These are phyloP conservation scores for Cairina moschata DNA, from an alignment of 2,113 vertebrate species.

Conservation along the genomic window DNA sequence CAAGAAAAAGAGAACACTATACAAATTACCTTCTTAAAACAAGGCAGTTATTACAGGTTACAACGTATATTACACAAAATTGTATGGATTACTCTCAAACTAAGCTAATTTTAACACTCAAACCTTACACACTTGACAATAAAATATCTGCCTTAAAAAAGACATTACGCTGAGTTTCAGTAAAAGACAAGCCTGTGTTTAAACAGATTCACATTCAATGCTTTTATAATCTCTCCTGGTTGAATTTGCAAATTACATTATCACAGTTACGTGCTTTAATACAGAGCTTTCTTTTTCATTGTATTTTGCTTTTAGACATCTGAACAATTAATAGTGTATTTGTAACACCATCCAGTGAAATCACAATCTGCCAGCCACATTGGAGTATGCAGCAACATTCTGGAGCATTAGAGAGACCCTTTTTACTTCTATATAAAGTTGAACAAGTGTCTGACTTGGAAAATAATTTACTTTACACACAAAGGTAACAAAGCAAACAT, in stretches of 20 bases:
- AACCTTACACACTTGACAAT: background rate
- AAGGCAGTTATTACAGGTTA: background rate
- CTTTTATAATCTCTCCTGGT: background rate
- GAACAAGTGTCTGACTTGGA: background rate
- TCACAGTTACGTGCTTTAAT: background rate
- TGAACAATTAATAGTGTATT: background rate
- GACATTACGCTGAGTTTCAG: background rate
- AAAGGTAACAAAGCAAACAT: background rate
- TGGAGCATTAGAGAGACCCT: background rate
- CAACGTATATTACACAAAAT: background rate
- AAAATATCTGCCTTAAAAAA: background rate
- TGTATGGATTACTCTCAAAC: background rate
- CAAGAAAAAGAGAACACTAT: background rate
- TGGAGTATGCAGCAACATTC: background rate
- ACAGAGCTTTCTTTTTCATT: background rate
- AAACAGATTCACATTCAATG: background rate
- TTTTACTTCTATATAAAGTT: background rate
- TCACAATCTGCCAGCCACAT: background rate
- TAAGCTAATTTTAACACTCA: background rate
- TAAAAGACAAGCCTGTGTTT: background rate
- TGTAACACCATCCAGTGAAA: background rate
- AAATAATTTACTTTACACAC: background rate
- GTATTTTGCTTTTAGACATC: background rate
- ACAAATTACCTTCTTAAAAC: background rate
- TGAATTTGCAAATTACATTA: background rate